Conservation (phyloP, 2,888 invertebrate species). For the Noctua janthina region DNA sequence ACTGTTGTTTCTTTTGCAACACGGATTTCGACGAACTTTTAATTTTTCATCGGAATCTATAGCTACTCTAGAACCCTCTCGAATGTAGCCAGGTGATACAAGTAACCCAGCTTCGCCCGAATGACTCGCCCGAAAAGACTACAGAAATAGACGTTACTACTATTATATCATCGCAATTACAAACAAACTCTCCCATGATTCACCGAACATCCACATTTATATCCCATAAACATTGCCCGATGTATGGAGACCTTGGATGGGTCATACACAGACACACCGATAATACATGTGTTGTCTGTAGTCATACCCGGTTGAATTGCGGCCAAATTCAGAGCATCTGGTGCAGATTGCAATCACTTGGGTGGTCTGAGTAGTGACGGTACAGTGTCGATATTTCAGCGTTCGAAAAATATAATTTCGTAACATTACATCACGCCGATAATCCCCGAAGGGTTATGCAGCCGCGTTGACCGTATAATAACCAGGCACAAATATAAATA, state of each 20-base stretch:
- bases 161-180: conserved; percentile 41
- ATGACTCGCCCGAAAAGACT: conserved; percentile 5
- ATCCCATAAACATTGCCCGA: conserved; percentile 29
- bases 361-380: background rate
- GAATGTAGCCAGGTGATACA: background rate
- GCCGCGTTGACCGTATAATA: no score
- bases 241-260: conserved; percentile 31
- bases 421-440: background rate
- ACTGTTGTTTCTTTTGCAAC: conserved; percentile 8
- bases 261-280: conserved; percentile 25
- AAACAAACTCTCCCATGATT: conserved; percentile 32
- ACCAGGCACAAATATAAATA: background rate
- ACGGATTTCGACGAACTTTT: conserved; percentile 1
- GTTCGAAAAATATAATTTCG: background rate
- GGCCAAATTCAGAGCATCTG: conserved; percentile 54
- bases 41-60: background rate
- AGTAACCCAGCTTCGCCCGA: background rate
- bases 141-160: conserved; percentile 40
- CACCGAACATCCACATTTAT: conserved; percentile 29
- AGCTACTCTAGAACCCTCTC: background rate
- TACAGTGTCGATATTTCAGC: background rate
- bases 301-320: conserved; percentile 22
- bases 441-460: background rate
- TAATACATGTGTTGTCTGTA: background rate
- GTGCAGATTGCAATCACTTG: conserved; percentile 33